A percentile compares a stretch with the other conserved stretches of the same genome.
Evolutionary conservation across 37 sponge, comb jelly and placozoan genomes (phyloP).

Genomic region (Hormiphora californensis): DNA sequence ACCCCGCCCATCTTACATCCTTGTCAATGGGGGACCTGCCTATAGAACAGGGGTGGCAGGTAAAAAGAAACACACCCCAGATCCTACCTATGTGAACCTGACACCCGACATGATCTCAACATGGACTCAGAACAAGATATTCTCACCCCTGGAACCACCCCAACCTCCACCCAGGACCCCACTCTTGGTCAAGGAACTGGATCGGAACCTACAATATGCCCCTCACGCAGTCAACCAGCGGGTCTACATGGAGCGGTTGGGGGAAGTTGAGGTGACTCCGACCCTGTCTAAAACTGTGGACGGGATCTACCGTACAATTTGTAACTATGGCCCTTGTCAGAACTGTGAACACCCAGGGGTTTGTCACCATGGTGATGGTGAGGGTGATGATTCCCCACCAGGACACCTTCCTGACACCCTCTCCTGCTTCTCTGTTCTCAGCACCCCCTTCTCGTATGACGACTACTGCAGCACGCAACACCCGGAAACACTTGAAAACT

Average conservation of each 20-base stretch:
- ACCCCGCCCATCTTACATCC: background rate
- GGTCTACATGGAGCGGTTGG: background rate
- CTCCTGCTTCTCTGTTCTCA: conserved; percentile 8
- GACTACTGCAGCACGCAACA: no score
- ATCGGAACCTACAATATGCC: background rate
- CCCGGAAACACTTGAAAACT: no score
- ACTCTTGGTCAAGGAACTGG: background rate
- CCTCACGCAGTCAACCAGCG: background rate
- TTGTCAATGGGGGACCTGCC: background rate
- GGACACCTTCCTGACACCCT: background rate
- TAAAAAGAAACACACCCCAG: background rate
- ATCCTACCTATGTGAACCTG: background rate
- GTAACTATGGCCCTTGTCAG: background rate
- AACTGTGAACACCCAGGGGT: background rate
- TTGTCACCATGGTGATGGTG: background rate
- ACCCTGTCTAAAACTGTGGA: background rate
- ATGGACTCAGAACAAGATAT: background rate
- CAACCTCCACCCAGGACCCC: background rate
- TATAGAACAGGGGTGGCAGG: background rate
- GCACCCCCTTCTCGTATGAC: background rate
- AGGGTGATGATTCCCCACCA: background rate
- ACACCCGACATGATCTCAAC: background rate
- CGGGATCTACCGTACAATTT: background rate
- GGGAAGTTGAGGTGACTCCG: background rate
- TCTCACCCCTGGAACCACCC: background rate